Conservation (phyloP, 2,888 invertebrate genomes). For the Hymenopus coronatus region DNA sequence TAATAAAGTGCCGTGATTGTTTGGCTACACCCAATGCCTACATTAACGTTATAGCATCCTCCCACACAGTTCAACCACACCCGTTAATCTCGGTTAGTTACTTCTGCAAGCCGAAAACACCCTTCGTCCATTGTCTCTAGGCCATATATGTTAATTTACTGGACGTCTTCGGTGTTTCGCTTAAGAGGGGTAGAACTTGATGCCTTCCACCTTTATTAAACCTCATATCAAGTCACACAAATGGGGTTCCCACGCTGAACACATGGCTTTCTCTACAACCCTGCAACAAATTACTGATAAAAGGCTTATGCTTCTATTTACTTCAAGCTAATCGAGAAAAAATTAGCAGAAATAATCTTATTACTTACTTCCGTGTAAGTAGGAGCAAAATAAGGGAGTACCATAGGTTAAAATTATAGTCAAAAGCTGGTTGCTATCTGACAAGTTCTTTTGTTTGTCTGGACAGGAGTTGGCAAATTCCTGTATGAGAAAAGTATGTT, state of each 20-base stretch:
- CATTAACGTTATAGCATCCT: not conserved
- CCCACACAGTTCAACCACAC: not conserved
- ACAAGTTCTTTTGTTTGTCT: too few species aligned
- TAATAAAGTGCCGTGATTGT: not conserved
- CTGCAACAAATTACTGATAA: too few species aligned
- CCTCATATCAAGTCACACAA: not conserved
- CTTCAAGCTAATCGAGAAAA: too few species aligned
- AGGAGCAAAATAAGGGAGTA: too few species aligned
- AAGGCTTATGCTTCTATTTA: too few species aligned
- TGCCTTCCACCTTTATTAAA: not conserved
- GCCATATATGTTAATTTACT: not conserved
- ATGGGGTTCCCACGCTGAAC: not conserved
- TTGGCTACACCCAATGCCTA: not conserved
- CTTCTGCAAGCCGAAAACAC: not conserved
- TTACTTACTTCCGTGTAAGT: too few species aligned
- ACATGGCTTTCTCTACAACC: too few species aligned
- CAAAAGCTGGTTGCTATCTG: too few species aligned
- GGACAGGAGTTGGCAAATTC: too few species aligned
- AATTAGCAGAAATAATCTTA: too few species aligned
- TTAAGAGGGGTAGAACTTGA: not conserved
- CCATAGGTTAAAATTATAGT: too few species aligned
- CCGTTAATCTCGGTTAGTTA: not conserved
- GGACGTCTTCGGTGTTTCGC: not conserved
- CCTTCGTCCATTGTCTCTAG: not conserved
- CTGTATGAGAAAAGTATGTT: too few species aligned